phyloP scores from a whole-genome alignment of 2,888 invertebrate species.

The Sphaerophoria taeniata region DNA sequence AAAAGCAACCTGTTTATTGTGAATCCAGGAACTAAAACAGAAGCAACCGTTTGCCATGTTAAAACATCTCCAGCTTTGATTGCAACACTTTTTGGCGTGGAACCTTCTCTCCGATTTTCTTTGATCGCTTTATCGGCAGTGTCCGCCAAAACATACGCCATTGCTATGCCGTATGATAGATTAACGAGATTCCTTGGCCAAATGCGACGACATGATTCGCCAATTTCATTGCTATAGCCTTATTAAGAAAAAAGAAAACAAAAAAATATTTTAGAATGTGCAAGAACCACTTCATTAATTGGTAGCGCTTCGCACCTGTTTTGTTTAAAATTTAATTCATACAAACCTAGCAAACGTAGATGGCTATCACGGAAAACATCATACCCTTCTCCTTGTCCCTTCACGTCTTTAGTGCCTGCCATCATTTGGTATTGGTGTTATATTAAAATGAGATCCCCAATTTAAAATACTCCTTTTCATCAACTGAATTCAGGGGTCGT shows the following conservation, averaged over 20 bases:
- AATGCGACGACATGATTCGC: slow-evolving; percentile 94
- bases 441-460: no score
- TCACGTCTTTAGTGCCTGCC: no score
- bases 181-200: slow-evolving; percentile 88
- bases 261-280: not conserved
- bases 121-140: slow-evolving; percentile 90
- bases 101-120: slow-evolving; percentile 85
- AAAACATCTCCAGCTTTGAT: slow-evolving; percentile 90
- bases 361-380: no score
- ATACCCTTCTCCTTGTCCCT: no score
- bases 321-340: no score
- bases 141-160: slow-evolving; percentile 94
- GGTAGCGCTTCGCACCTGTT: no score
- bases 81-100: slow-evolving; percentile 75
- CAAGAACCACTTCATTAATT: no score
- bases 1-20: slow-evolving; percentile 91
- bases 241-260: slow-evolving; percentile 76
- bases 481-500: no score
- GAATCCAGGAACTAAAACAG: slow-evolving; percentile 89
- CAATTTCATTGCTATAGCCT: slow-evolving; percentile 99
- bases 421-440: no score
- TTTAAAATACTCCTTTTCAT: no score
- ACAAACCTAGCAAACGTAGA: no score
- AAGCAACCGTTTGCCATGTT: slow-evolving; percentile 96
- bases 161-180: slow-evolving; percentile 91